Conservation (phyloP, 2,113 vertebrate genomes). For the Leptodactylus fuscus region DNA sequence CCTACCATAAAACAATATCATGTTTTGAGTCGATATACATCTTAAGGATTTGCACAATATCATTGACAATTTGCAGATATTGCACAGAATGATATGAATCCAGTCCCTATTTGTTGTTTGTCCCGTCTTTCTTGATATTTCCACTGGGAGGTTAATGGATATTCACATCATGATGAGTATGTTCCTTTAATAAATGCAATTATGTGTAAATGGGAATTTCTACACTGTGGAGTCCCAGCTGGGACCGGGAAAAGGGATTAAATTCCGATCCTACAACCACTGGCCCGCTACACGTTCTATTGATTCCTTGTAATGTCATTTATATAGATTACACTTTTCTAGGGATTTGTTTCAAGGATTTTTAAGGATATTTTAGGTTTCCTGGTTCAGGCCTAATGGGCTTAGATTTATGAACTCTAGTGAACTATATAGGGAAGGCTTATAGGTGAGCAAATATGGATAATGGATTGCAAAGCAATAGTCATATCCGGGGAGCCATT, state of each 20-base stretch:
- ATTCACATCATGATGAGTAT: constrained; percentile 34
- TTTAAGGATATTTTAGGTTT: constrained; percentile 26
- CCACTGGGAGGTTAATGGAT: constrained; percentile 8
- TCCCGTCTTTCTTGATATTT: too few species aligned
- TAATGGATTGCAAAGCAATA: too few species aligned
- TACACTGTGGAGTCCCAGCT: not conserved
- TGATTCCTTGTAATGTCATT: constrained; percentile 56
- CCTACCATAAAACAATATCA: too few species aligned
- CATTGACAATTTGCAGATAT: too few species aligned
- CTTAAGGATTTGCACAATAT: too few species aligned
- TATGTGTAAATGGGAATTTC: constrained; percentile 27
- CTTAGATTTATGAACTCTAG: constrained; percentile 22
- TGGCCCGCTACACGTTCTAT: constrained; percentile 15
- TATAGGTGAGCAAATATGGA: too few species aligned
- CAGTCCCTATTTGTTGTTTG: too few species aligned
- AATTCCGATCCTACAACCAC: too few species aligned
- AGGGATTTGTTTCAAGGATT: constrained; percentile 11
- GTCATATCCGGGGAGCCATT: too few species aligned
- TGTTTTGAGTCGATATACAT: too few species aligned
- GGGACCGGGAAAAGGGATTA: not conserved
- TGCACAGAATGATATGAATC: too few species aligned
- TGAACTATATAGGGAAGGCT: too few species aligned
- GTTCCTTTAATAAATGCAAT: constrained; percentile 46
- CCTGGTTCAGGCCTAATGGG: constrained; percentile 5
- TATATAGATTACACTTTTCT: constrained; percentile 46